phyloP scores from a whole-genome alignment of 2,797 vertebrate species.

The Hyperoplus immaculatus region DNA sequence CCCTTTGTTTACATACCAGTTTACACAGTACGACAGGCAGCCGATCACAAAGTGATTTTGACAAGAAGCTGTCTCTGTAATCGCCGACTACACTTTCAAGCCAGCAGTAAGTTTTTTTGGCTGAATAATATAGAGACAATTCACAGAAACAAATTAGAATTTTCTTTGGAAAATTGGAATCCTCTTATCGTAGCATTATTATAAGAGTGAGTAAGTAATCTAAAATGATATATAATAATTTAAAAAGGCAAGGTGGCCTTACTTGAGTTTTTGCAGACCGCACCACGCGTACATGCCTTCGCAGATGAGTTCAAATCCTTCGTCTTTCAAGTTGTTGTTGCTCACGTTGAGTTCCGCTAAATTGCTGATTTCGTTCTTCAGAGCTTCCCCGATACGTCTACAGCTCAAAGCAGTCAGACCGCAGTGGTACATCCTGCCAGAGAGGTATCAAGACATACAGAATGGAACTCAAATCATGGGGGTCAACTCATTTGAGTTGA shows the following conservation, averaged over 20 bases:
- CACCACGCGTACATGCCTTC: conserved; percentile 47
- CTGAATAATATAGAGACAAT: too few relatives aligned
- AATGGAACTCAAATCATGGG: not conserved
- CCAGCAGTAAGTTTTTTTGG: too few relatives aligned
- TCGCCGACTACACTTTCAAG: too few relatives aligned
- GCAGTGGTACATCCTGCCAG: conserved; percentile 61
- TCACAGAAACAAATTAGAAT: too few relatives aligned
- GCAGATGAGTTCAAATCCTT: conserved; percentile 44
- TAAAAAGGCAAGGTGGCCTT: not conserved
- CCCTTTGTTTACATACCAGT: too few relatives aligned
- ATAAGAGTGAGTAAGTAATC: not conserved
- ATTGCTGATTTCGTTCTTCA: conserved; percentile 30
- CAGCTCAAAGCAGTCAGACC: conserved; percentile 55
- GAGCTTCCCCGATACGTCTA: conserved; percentile 23
- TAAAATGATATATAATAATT: not conserved
- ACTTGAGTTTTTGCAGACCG: conserved; percentile 64
- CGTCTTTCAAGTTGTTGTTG: conserved; percentile 52
- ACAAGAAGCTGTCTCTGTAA: too few relatives aligned
- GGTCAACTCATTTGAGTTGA: too few relatives aligned
- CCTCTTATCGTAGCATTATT: too few relatives aligned
- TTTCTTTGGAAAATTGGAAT: too few relatives aligned
- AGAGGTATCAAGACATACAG: rapidly evolving
- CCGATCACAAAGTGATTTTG: too few relatives aligned
- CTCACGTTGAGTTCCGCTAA: conserved; percentile 62
- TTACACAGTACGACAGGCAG: too few relatives aligned